A percentile compares a stretch with the other conserved stretches of the same genome.
phyloP scores from a whole-genome alignment of 2,797 vertebrate species.

The Darevskia mixta region DNA sequence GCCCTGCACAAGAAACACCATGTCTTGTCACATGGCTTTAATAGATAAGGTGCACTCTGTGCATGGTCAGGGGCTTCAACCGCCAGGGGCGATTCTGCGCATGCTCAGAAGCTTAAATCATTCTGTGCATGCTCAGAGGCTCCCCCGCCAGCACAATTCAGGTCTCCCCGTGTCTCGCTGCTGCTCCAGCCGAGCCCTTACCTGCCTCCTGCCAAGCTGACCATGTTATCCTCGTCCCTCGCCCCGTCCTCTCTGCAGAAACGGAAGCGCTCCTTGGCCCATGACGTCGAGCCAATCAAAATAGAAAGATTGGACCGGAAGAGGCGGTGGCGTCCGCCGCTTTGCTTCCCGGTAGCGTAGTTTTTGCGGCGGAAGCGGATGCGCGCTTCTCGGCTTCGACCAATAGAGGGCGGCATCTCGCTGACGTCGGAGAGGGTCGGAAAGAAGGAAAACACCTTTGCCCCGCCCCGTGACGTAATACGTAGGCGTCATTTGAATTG shows the following conservation, averaged over 20 bases:
- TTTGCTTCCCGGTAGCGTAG: not conserved
- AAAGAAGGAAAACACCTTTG: not conserved
- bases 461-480: not conserved
- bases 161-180: too few relatives aligned
- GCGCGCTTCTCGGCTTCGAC: too few relatives aligned
- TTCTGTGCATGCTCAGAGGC: not conserved
- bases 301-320: not conserved
- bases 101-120: not conserved
- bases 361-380: not conserved
- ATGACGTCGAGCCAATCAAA: not conserved
- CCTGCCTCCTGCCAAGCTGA: not conserved
- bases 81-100: not conserved
- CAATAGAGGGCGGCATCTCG: not conserved
- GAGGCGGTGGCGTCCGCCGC: not conserved
- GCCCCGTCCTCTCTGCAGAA: not conserved
- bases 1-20: too few relatives aligned
- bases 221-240: not conserved
- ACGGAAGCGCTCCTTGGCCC: not conserved
- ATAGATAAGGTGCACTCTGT: too few relatives aligned
- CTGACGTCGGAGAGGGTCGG: not conserved
- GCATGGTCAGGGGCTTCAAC: not conserved
- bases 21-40: too few relatives aligned
- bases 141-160: too few relatives aligned
- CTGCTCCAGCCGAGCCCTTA: not conserved
- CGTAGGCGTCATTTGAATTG: not conserved